Evolutionary conservation across 2,888 invertebrate genomes (phyloP), one percentile per base, ranked within the genome.

Genomic region (Lymantria monacha): DNA sequence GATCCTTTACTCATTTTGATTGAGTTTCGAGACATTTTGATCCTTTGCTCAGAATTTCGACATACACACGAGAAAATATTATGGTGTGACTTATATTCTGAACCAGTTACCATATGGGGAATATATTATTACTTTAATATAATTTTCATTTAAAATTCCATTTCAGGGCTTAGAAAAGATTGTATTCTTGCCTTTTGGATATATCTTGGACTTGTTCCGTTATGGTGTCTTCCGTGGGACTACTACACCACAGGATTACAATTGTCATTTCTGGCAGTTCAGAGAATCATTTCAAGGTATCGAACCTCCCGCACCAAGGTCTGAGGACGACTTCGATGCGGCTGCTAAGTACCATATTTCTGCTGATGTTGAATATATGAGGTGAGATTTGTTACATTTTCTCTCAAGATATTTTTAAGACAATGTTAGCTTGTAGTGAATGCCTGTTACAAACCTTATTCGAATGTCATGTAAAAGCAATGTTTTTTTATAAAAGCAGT

Each of bases 331-430:
- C 69, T 94, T 94, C 52, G 94, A 94, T 70, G 92, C 94, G 0
- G 95, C 94, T 45, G 93, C 94, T 0, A 95, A 95, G 70, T 95
- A 93, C 61, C 95, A 95, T 66, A 84, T 95, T 12, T 85, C 94
- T 47, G 92, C 93, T 61, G 92, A 93, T 79, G 93, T 93, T 37
- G 94, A 94, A 43, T 94, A 94, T 61, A 92, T 94, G 76, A 93
- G 94, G 95, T 94, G 13, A 57, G 50, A 10, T 41, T 45, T 15
- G 15, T 11, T 36, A n/a, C n/a, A 9, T 9, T 36, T 22, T 22
- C 22, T 22, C 22, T 22, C n/a, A n/a, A n/a, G n/a, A n/a, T n/a
- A n/a, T n/a, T 22, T 22, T 22, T 3, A 22, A 22, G 22, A 22
- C 22, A 22, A 22, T 2, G 22, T 22, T 22, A 22, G 5, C 22